Base-by-base conservation (phyloP, 2,113 vertebrate species). In the Hypomesus transpacificus region DNA sequence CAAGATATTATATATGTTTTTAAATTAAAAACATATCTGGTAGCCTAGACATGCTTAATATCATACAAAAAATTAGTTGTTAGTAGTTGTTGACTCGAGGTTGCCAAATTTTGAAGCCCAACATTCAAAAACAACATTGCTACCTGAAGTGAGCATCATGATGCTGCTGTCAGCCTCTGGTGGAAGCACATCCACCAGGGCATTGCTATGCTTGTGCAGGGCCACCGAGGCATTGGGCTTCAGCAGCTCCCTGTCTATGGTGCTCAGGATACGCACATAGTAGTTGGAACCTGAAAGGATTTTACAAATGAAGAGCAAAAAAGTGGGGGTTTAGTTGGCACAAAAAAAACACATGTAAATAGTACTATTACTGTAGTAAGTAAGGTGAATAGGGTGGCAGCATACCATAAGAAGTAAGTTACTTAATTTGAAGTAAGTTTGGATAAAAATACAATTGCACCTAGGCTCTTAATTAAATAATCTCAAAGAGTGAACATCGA, bases 91-190 rank as follows among this genome's bases (percentile, higher is more conserved):
- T 7, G 31, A 34, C 31, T 34, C 7, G 0, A 34, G 31, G 7
- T 34, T 34, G 31, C 7, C 31, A 34, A 5, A 34, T 34, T 34
- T 8, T 6, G 7, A 34, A 34, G 31, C 7, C 31, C 31, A 34
- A 34, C 50, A 31, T 21, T 21, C 18, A 11, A 28, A 68, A 51
- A 11, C 54, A 46, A 16, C 3, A 31, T 22, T 13, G 34, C 22
- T 74, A 96, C 96, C 96, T 83, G 96, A 94, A 0, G 95, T 96
- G 50, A 98, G 91, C 96, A 98, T 98, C 95, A 96, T 98, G 88
- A 98, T 98, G 90, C 96, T 97, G 91, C 96, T 98, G 91, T 98
- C 96, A 0, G 96, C 96, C 88, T 98, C 96, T 0, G 96, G 96
- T 0, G 96, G 96, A 3, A 98, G 93, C 0, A 98, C 96, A 0